phyloP scores from a whole-genome alignment of 1,140 invertebrate species.

The Zelostemma sp. region DNA sequence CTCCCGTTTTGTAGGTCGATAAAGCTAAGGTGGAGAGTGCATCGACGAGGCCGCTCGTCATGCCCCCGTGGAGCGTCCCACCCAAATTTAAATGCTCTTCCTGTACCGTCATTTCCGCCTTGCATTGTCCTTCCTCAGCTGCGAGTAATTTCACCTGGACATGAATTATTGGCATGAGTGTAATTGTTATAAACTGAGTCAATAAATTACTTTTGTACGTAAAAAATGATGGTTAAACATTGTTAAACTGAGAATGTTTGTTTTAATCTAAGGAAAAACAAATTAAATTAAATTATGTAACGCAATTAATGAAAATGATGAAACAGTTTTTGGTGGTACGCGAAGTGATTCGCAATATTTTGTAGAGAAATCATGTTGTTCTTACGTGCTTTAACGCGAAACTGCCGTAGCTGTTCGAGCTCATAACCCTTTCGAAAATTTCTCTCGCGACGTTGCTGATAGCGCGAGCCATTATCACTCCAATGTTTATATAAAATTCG shows the following conservation, averaged over 20 bases:
- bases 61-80: slow-evolving; percentile 87
- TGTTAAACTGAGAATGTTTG: not conserved
- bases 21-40: slow-evolving; percentile 85
- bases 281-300: slow-evolving; percentile 1
- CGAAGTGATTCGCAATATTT: not conserved
- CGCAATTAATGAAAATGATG: not conserved
- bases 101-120: slow-evolving; percentile 82
- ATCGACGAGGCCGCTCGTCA: slow-evolving; percentile 86
- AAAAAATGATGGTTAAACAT: no score
- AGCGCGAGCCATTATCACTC: slow-evolving; percentile 32
- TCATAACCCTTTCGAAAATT: slow-evolving; percentile 22
- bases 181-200: no score
- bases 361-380: not conserved
- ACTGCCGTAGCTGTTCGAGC: slow-evolving; percentile 31
- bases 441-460: slow-evolving; percentile 21
- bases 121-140: slow-evolving; percentile 76
- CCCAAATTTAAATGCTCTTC: slow-evolving; percentile 82
- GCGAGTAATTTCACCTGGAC: slow-evolving; percentile 80
- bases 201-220: no score
- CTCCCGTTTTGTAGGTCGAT: slow-evolving; percentile 74
- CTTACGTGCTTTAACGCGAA: slow-evolving; percentile 29
- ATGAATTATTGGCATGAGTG: no score
- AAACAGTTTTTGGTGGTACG: not conserved
- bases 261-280: not conserved
- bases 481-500: no score